Conservation (phyloP, 2,888 invertebrate genomes). For the Eilema caniola region DNA sequence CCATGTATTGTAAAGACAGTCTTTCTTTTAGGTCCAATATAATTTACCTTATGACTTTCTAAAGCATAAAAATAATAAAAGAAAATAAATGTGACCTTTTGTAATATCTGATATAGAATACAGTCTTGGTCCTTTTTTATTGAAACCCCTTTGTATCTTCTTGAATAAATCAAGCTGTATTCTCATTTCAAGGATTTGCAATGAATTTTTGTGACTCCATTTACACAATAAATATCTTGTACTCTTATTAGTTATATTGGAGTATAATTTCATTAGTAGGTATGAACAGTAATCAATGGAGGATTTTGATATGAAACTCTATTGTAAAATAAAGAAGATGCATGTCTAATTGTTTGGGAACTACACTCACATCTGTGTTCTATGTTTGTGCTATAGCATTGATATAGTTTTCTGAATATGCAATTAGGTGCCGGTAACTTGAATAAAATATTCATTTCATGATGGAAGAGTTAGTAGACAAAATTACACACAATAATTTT, state of each 20-base stretch:
- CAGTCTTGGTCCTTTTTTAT: constrained; percentile 28
- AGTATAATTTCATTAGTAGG: neutral
- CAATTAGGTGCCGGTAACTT: constrained; percentile 50
- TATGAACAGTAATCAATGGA: neutral
- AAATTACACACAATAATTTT: constrained; percentile 25
- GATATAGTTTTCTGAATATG: constrained; percentile 52
- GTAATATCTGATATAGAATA: constrained; percentile 31
- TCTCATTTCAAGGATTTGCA: constrained; percentile 1
- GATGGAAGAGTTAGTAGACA: constrained; percentile 45
- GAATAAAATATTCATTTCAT: constrained; percentile 69
- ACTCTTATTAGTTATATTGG: neutral
- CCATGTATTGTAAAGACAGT: too few species aligned
- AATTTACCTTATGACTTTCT: neutral
- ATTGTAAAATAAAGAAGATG: neutral
- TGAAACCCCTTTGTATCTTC: constrained; percentile 29
- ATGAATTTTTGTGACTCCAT: neutral
- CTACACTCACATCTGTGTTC: constrained; percentile 58
- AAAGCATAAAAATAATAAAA: neutral
- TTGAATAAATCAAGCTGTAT: neutral
- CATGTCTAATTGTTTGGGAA: constrained; percentile 24
- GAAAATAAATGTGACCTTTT: constrained; percentile 10
- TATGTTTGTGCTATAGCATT: constrained; percentile 48
- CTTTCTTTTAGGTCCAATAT: neutral
- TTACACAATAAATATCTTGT: neutral
- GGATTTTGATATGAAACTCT: neutral